These are phyloP conservation scores for Aplocera efformata DNA, from an alignment of 2,888 invertebrate genomes.

Conservation along the genomic window DNA sequence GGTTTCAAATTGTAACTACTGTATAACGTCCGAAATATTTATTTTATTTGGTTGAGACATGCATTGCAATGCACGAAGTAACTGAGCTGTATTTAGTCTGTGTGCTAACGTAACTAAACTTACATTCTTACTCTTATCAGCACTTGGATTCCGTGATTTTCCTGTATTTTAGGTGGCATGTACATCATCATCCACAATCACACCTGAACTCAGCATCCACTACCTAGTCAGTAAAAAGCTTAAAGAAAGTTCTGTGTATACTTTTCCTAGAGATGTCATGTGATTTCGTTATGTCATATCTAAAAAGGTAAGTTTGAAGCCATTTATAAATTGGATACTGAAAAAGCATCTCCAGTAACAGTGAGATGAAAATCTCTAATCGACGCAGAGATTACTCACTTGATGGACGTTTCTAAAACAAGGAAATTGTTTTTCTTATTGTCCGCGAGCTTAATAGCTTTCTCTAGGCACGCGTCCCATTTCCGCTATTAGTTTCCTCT, in stretches of 20 bases:
- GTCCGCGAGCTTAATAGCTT: conserved; percentile 36
- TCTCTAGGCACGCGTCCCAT: conserved; percentile 37
- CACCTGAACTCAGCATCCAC: too few species aligned
- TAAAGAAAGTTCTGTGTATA: too few species aligned
- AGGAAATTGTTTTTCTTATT: conserved; percentile 45
- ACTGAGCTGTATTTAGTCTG: not conserved
- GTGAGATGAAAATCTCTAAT: conserved; percentile 18
- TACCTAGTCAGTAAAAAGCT: too few species aligned
- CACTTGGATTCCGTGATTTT: too few species aligned
- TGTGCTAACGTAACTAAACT: conserved; percentile 2
- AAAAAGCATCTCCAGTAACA: conserved; percentile 6
- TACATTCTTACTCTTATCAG: too few species aligned
- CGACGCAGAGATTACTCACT: conserved; percentile 25
- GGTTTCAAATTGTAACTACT: conserved; percentile 15
- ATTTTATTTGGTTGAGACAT: conserved; percentile 7
- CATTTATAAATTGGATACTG: too few species aligned
- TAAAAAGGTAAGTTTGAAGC: too few species aligned
- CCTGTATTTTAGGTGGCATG: too few species aligned
- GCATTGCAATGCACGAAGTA: not conserved
- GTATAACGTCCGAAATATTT: conserved; percentile 10
- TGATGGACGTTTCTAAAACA: conserved; percentile 48
- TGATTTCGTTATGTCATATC: too few species aligned
- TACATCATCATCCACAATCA: too few species aligned
- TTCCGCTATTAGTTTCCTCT: conserved; percentile 42
- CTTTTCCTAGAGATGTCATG: too few species aligned